Evolutionary conservation across 2,888 invertebrate species (phyloP).

Genomic region (Octonoba sinensis): DNA sequence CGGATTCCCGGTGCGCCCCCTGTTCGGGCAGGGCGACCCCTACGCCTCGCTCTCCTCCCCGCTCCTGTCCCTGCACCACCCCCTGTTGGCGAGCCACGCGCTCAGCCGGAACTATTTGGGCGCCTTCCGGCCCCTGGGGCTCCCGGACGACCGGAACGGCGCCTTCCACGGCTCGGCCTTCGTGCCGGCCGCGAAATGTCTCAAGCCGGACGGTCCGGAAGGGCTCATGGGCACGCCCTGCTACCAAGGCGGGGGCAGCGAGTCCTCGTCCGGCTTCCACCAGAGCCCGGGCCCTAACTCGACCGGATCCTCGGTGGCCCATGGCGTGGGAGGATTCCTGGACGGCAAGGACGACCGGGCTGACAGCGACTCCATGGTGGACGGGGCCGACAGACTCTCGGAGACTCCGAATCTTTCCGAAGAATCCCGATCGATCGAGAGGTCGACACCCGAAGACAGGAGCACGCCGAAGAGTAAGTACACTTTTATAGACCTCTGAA

Average conservation of each 20-base stretch:
- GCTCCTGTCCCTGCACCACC: slow-evolving; percentile 41
- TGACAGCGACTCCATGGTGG: slow-evolving; percentile 59
- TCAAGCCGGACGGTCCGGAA: slow-evolving; percentile 41
- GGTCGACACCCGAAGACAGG: slow-evolving; percentile 53
- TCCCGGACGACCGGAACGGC: slow-evolving; percentile 41
- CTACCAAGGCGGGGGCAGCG: slow-evolving; percentile 33
- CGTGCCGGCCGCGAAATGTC: slow-evolving; percentile 52
- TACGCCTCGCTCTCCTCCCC: slow-evolving; percentile 38
- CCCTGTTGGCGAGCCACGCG: slow-evolving; percentile 30
- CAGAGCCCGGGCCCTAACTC: slow-evolving; percentile 50
- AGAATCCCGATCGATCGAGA: slow-evolving; percentile 58
- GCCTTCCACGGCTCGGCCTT: slow-evolving; percentile 62
- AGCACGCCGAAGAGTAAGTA: slow-evolving; percentile 57
- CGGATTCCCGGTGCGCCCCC: slow-evolving; percentile 40
- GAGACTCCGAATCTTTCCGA: slow-evolving; percentile 60
- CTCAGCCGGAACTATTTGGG: slow-evolving; percentile 39
- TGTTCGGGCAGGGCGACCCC: slow-evolving; percentile 48
- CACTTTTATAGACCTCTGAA: too few relatives aligned
- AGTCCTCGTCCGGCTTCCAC: slow-evolving; percentile 30
- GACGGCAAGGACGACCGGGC: slow-evolving; percentile 47
- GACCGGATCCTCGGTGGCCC: slow-evolving; percentile 30
- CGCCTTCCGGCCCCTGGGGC: slow-evolving; percentile 46
- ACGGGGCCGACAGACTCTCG: slow-evolving; percentile 52
- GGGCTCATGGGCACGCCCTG: slow-evolving; percentile 17
- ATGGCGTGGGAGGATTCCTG: slow-evolving; percentile 15